Conservation (phyloP, 2,113 vertebrate species). For the Prietella phreatophila region DNA sequence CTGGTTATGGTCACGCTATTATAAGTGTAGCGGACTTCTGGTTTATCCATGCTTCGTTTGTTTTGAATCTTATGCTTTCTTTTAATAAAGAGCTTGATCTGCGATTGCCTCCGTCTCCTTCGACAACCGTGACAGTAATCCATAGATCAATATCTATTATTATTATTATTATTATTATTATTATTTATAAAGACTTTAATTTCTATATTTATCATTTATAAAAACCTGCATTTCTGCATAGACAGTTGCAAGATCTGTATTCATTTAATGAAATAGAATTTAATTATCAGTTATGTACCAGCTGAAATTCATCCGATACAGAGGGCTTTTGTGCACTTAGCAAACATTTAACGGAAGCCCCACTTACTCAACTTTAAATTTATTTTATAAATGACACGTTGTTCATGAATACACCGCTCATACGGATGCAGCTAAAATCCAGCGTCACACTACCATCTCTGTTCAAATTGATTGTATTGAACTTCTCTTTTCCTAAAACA, state of each 20-base stretch:
- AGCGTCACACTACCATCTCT: slow-evolving; percentile 10
- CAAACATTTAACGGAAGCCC: neutral
- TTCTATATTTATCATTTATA: neutral
- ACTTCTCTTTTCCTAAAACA: slow-evolving; percentile 22
- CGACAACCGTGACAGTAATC: no score
- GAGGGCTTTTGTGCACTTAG: neutral
- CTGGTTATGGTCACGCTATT: no score
- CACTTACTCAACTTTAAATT: neutral
- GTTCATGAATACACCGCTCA: neutral
- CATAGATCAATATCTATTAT: neutral
- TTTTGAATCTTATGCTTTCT: no score
- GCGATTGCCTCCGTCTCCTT: no score
- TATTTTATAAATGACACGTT: neutral
- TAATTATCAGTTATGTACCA: neutral
- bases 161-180: neutral
- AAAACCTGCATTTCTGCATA: neutral
- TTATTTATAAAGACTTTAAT: neutral
- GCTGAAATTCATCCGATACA: neutral
- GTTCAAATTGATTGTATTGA: slow-evolving; percentile 11
- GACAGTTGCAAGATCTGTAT: neutral
- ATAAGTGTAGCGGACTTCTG: no score
- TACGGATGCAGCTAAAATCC: neutral
- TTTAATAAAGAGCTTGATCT: no score
- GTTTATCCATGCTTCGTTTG: no score
- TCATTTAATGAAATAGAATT: neutral